Conservation (phyloP, 1,140 invertebrate species). For the Coelopa frigida region DNA sequence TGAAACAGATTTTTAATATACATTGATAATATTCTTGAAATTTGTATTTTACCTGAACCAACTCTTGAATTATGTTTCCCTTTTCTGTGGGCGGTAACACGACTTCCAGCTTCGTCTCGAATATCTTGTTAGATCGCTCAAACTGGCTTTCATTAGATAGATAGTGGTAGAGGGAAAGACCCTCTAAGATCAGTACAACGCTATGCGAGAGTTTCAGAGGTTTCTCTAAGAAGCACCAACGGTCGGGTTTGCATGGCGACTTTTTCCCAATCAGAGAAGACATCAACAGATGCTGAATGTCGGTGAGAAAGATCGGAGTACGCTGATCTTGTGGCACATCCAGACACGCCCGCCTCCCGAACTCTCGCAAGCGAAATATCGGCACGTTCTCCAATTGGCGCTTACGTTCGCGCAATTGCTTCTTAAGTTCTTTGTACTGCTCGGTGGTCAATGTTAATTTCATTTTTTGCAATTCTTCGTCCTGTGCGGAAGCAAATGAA, state of each 20-base stretch:
- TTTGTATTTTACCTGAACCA: conserved; percentile 51
- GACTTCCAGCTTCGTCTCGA: conserved; percentile 62
- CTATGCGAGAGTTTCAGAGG: conserved; percentile 60
- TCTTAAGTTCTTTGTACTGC: conserved; percentile 50
- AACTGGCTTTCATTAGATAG: conserved; percentile 57
- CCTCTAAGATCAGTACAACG: conserved; percentile 69
- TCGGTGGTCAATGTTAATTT: conserved; percentile 42
- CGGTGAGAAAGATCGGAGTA: conserved; percentile 70
- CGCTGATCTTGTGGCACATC: conserved; percentile 48
- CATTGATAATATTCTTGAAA: background rate
- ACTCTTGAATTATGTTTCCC: conserved; percentile 64
- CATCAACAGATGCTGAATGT: conserved; percentile 75
- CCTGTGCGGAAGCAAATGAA: no score
- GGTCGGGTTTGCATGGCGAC: conserved; percentile 57
- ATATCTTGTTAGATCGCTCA: conserved; percentile 51
- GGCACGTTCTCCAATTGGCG: conserved; percentile 49
- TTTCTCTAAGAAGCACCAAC: conserved; percentile 78
- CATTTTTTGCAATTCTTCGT: conserved; percentile 3
- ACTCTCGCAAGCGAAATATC: conserved; percentile 52
- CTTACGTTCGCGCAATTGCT: conserved; percentile 51
- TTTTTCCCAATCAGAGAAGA: conserved; percentile 65
- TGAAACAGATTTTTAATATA: background rate
- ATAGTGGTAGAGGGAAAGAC: conserved; percentile 66
- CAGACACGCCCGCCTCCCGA: conserved; percentile 56
- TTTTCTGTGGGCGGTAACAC: conserved; percentile 64